Evolutionary conservation across 2,888 invertebrate species (phyloP), one percentile per base, ranked within the genome.

Genomic region (Erpobdella octoculata): DNA sequence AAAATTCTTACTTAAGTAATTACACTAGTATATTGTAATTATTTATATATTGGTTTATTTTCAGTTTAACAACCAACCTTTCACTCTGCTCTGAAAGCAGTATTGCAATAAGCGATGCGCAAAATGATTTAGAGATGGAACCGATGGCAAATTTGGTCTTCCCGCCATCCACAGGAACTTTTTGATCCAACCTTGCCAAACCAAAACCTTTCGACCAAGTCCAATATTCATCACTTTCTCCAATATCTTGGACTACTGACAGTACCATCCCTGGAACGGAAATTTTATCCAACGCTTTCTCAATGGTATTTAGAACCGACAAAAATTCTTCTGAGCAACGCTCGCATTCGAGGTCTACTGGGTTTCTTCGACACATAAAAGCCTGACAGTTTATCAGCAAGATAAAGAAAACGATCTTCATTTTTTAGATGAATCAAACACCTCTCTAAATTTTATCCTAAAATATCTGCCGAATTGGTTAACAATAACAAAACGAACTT

Each of bases 131-230:
- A 21, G 58, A 48, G n/a, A 69, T 18, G 1, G 69, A 69, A 35
- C 69, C 69, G 33, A 69, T 69, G 58, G 69, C 69, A 58, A 69
- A 69, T 28, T 69, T 48, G 18, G 48, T 53, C 6, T 58, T 31
- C 9, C 9, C 1, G 9, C n/a, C n/a, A 62, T 31, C 31, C n/a
- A 62, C 62, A 28, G 31, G 62, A 9, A 5, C 33, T n/a, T n/a
- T n/a, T n/a, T n/a, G n/a, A 35, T 62, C 62, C 2, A 18, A n/a
- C 33, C 9, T 31, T 33, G 8, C 33, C 31, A 62, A 1, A 9
- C 62, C 62, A 31, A 28, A 31, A 33, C 3, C 31, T 12, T 62
- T 62, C 35, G 35, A 62, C 33, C 31, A 62, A 62, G 33, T n/a
- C 28, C n/a, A 28, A 35, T 62, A 33, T 1, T n/a, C 28, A 8